Evolutionary conservation across 2,888 invertebrate species (phyloP).

Genomic region (Plebejus argus): DNA sequence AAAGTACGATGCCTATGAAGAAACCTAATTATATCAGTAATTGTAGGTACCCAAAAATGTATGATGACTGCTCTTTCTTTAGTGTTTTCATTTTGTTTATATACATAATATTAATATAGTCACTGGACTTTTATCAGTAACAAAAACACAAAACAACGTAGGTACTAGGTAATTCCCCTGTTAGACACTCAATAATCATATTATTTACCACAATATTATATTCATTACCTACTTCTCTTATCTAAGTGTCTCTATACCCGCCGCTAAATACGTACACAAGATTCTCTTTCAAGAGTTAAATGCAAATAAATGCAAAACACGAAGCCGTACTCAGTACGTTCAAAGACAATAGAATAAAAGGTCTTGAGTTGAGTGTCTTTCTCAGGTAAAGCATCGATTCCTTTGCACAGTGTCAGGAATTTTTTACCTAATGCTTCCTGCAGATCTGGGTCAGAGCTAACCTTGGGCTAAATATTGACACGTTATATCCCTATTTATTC

Average conservation of each 20-base stretch:
- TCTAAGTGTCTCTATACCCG: neutral
- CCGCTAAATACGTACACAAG: neutral
- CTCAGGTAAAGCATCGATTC: neutral
- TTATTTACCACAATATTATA: too few relatives aligned
- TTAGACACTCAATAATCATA: neutral
- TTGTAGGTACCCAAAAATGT: too few relatives aligned
- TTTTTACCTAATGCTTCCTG: neutral
- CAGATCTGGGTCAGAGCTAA: neutral
- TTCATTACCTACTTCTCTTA: neutral
- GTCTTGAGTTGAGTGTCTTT: constrained; percentile 13
- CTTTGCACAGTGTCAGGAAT: neutral
- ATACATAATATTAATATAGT: neutral
- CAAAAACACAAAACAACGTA: neutral
- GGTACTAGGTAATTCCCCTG: neutral
- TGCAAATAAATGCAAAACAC: constrained; percentile 19
- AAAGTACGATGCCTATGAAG: too few relatives aligned
- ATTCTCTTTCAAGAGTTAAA: neutral
- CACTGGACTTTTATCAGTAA: neutral
- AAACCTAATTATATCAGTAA: too few relatives aligned
- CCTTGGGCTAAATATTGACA: neutral
- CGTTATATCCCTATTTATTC: neutral
- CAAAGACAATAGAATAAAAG: constrained; percentile 17
- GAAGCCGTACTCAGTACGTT: constrained; percentile 4
- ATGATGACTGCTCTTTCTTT: too few relatives aligned
- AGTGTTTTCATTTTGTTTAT: too few relatives aligned